Conservation (phyloP, 2,797 vertebrate genomes). For the Philypnodon macrostomus region DNA sequence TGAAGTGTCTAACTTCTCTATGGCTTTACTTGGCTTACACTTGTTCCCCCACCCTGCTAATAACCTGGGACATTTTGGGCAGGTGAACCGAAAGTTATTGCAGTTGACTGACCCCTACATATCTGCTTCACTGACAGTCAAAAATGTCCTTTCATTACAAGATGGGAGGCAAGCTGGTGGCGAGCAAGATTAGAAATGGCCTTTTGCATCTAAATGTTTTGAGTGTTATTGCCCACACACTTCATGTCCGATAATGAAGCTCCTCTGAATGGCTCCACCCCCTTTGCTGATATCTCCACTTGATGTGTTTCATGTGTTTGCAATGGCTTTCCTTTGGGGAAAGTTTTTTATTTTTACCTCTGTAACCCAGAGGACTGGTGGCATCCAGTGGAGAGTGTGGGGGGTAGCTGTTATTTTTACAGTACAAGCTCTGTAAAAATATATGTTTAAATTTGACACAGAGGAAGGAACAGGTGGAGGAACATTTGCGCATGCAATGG, state of each 20-base stretch:
- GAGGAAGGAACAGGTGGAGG: constrained; percentile 49
- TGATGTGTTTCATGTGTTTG: constrained; percentile 34
- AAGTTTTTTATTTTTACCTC: constrained; percentile 33
- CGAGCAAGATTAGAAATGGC: neutral
- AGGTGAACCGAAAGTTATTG: constrained; percentile 46
- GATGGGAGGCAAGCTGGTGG: constrained; percentile 14
- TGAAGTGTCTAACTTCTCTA: no score
- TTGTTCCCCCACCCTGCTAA: no score
- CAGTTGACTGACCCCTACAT: constrained; percentile 42
- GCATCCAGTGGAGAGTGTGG: constrained; percentile 4
- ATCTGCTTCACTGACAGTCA: constrained; percentile 37
- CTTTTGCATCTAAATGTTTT: neutral
- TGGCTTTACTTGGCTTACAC: no score
- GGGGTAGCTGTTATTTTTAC: constrained; percentile 1
- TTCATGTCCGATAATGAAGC: constrained; percentile 53
- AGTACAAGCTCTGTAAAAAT: constrained; percentile 6
- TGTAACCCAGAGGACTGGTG: neutral
- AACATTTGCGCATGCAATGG: constrained; percentile 47
- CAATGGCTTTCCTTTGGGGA: constrained; percentile 3
- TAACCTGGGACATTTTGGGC: constrained; percentile 21
- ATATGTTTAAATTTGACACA: neutral
- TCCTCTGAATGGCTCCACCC: constrained; percentile 37
- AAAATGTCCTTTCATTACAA: constrained; percentile 44
- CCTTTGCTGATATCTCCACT: constrained; percentile 19
- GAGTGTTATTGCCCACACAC: constrained; percentile 42